These are phyloP conservation scores for Rhynchotus rufescens DNA, from an alignment of 2,797 vertebrate species.

Conservation along the genomic window DNA sequence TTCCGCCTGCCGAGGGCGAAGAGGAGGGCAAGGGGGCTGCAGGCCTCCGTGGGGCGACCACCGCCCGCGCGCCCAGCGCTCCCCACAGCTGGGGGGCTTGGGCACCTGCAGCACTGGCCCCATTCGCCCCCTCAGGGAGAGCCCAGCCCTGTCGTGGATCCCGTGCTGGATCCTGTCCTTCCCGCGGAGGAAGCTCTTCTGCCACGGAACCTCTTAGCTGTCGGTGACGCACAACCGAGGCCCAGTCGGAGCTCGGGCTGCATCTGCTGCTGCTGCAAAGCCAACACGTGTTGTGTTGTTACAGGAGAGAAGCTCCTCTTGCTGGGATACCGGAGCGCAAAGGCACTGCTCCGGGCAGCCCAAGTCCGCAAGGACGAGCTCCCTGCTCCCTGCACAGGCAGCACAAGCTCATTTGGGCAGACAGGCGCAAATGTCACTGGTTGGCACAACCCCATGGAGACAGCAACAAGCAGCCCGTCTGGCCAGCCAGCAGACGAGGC, in stretches of 20 bases:
- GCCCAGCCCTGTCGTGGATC: not conserved
- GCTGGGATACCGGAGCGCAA: not conserved
- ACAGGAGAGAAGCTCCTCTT: not conserved
- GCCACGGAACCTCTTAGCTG: not conserved
- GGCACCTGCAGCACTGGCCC: no score
- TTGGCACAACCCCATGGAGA: not conserved
- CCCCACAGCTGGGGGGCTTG: no score
- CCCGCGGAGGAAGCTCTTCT: not conserved
- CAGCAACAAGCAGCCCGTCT: no score
- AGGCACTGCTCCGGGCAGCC: not conserved
- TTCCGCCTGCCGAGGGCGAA: not conserved
- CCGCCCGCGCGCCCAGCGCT: accelerated
- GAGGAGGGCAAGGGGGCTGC: not conserved
- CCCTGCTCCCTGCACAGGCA: not conserved
- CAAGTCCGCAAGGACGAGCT: not conserved
- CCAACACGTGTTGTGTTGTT: not conserved
- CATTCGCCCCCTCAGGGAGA: not conserved
- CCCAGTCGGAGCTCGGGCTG: not conserved
- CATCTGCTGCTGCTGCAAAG: not conserved
- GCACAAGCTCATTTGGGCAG: not conserved
- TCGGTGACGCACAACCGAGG: not conserved
- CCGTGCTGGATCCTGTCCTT: no score
- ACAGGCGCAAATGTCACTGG: not conserved
- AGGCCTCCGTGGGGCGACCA: not conserved
- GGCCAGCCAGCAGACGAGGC: not conserved